These are phyloP conservation scores for Andricus curvator DNA, from an alignment of 2,888 invertebrate species.

Conservation along the genomic window DNA sequence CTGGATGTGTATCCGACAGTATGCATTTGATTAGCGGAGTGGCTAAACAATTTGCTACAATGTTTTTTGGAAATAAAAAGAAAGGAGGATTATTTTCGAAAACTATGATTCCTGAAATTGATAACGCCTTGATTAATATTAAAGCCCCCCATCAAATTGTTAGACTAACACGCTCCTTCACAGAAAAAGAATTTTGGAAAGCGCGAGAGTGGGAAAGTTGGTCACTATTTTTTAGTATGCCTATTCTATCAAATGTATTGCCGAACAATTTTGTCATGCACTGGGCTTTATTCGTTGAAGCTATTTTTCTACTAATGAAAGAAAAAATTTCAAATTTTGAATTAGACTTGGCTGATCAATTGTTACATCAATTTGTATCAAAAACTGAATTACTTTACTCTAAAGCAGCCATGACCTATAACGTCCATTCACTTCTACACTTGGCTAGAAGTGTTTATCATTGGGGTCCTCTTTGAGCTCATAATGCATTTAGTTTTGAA, in stretches of 20 bases:
- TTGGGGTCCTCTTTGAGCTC: conserved; percentile 45
- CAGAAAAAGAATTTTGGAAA: conserved; percentile 5
- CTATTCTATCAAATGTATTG: neutral
- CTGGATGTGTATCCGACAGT: conserved; percentile 45
- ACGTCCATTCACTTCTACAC: conserved; percentile 47
- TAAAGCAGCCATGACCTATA: conserved; percentile 26
- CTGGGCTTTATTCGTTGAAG: conserved; percentile 42
- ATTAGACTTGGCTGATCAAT: conserved; percentile 37
- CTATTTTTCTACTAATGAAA: conserved; percentile 39
- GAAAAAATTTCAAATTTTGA: conserved; percentile 15
- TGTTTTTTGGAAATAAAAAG: conserved; percentile 2
- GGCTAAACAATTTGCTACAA: conserved; percentile 42
- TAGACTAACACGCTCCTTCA: neutral
- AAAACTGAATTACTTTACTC: conserved; percentile 39
- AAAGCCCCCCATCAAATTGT: conserved; percentile 14
- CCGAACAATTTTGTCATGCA: conserved; percentile 22
- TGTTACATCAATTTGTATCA: conserved; percentile 43
- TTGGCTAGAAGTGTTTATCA: conserved; percentile 42
- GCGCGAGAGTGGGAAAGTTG: neutral
- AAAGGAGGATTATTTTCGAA: neutral
- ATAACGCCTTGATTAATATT: neutral
- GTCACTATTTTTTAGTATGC: neutral
- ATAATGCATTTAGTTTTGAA: conserved; percentile 45
- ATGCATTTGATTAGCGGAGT: conserved; percentile 44
- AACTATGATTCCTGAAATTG: neutral